Conservation (phyloP, 2,797 vertebrate species). For the Onychomys torridus region DNA sequence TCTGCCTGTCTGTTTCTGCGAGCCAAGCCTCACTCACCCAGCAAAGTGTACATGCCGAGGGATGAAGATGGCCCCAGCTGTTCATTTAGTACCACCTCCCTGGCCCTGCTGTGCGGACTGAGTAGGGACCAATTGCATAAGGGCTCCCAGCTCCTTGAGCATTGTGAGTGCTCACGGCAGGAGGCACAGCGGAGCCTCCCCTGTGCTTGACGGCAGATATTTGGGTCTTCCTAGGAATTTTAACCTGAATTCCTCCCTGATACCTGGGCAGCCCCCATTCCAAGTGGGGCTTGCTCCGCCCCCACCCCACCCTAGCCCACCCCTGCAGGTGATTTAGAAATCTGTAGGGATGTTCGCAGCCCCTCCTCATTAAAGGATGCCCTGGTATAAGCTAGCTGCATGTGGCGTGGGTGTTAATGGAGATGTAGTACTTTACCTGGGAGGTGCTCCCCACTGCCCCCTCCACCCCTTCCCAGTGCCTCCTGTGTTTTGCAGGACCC, state of each 20-base stretch:
- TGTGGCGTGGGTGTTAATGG: not conserved
- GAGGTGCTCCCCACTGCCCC: no score
- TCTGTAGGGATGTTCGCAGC: not conserved
- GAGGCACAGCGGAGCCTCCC: not conserved
- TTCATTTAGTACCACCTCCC: not conserved
- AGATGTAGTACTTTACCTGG: not conserved
- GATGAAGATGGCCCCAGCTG: not conserved
- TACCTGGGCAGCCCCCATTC: not conserved
- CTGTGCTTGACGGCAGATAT: not conserved
- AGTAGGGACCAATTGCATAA: not conserved
- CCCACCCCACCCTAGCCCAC: no score
- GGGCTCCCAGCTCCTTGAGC: not conserved
- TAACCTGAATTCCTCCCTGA: not conserved
- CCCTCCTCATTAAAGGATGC: not conserved
- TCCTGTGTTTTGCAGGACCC: not conserved
- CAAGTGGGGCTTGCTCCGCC: not conserved
- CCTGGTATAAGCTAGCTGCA: not conserved
- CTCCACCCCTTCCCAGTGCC: fast-evolving
- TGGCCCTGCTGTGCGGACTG: not conserved
- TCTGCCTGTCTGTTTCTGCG: not conserved
- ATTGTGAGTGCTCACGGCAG: no score
- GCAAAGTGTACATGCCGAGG: not conserved
- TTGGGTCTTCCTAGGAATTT: not conserved
- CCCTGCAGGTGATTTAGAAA: not conserved
- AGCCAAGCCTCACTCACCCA: not conserved